Conservation (phyloP, 2,888 invertebrate genomes). For the Shargacucullia verbasci region DNA sequence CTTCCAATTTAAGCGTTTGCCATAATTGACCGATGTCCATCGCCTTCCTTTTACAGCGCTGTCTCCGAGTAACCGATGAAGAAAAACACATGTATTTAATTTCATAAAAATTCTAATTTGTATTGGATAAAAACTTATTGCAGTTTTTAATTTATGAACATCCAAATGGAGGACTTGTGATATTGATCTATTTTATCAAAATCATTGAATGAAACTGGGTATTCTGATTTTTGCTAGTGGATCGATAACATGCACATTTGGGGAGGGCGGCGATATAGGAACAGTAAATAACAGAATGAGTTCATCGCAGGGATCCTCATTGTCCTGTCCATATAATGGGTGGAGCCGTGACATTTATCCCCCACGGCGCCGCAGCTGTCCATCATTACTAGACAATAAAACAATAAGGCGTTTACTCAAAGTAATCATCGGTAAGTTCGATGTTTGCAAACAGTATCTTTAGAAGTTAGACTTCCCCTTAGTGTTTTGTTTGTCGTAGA, state of each 20-base stretch:
- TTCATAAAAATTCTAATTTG: constrained; percentile 45
- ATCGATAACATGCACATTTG: constrained; percentile 36
- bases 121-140: constrained; percentile 4
- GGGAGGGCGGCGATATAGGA: constrained; percentile 37
- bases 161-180: constrained; percentile 22
- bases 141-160: constrained; percentile 10
- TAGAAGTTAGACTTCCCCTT: constrained; percentile 27
- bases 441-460: constrained; percentile 48
- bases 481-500: constrained; percentile 43
- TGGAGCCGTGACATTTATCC: constrained; percentile 75
- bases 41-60: constrained; percentile 45
- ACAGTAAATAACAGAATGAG: constrained; percentile 65
- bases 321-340: constrained; percentile 67
- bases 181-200: constrained; percentile 37
- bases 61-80: constrained; percentile 35
- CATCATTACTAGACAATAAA: constrained; percentile 61
- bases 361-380: constrained; percentile 75
- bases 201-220: constrained; percentile 25
- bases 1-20: constrained; percentile 54
- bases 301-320: constrained; percentile 67
- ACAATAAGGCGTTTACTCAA: constrained; percentile 39
- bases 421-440: constrained; percentile 32
- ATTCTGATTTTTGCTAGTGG: constrained; percentile 31
- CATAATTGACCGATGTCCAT: constrained; percentile 54
- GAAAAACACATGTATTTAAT: constrained; percentile 47